Conservation (phyloP, 2,113 vertebrate species). For the Dolichallabes microphthalmus region DNA sequence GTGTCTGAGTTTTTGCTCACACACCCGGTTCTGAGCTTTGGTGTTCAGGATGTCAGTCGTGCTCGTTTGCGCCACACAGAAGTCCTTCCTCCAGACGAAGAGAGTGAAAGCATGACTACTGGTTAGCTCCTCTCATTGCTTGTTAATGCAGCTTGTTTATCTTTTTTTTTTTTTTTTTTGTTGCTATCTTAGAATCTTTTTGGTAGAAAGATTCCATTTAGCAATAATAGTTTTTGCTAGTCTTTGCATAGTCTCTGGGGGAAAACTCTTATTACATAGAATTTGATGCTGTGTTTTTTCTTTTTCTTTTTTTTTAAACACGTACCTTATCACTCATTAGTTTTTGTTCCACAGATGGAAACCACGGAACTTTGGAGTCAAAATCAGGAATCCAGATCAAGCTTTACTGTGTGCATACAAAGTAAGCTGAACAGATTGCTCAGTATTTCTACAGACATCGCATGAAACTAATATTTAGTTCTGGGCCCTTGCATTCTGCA, state of each 20-base stretch:
- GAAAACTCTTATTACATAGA: neutral
- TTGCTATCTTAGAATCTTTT: neutral
- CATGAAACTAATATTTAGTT: slow-evolving; percentile 1
- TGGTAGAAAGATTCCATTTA: neutral
- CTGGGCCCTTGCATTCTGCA: neutral
- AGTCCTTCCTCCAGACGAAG: slow-evolving; percentile 90
- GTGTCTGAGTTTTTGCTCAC: slow-evolving; percentile 96
- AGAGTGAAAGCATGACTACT: slow-evolving; percentile 81
- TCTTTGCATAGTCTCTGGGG: neutral
- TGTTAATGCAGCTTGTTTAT: neutral
- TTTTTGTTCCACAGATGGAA: slow-evolving; percentile 75
- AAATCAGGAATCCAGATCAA: slow-evolving; percentile 93
- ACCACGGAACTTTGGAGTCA: slow-evolving; percentile 82
- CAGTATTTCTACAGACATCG: slow-evolving; percentile 1
- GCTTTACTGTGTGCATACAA: slow-evolving; percentile 96
- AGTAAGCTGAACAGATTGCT: slow-evolving; percentile 76
- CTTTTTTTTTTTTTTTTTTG: too few relatives aligned
- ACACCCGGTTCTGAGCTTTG: slow-evolving; percentile 96
- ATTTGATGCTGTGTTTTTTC: neutral
- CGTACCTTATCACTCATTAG: neutral
- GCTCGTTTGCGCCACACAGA: slow-evolving; percentile 86
- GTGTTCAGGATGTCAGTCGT: slow-evolving; percentile 87
- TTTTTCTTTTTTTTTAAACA: neutral
- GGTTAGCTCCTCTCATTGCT: slow-evolving; percentile 67
- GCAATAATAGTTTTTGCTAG: neutral